Base-by-base conservation (phyloP, 2,797 vertebrate species). In the Tapera naevia region DNA sequence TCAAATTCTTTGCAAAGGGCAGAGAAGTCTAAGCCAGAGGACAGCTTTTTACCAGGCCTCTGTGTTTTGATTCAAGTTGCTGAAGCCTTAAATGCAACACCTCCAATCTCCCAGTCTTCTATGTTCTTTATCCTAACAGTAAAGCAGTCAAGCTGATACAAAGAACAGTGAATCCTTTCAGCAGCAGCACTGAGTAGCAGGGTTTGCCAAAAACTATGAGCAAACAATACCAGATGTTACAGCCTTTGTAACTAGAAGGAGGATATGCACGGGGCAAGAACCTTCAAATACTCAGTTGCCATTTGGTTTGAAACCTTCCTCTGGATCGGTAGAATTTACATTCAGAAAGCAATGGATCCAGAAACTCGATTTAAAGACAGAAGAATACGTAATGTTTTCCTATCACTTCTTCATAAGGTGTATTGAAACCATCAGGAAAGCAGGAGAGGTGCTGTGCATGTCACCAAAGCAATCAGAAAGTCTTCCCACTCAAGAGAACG, bases 231-330 rank as follows among this genome's bases (percentile, higher is more conserved):
- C 27, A 41, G 32, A 9, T 21, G 17, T 54, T 60, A 37, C 21
- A 70, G 30, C 9, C 60, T 61, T 67, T 56, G 3, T 24, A 92
- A 60, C 7, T 13, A 73, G 57, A 32, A 93, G 35, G 25, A 95
- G 60, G 21, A 35, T 7, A 61, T 0, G 2, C 4, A 46, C 0
- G 0, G 32, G 11, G 11, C 14, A 87, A 85, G 46, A 76, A 56
- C 15, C 48, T 87, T 89, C 37, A 85, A 80, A 67, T 32, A 89
- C 13, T 67, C 11, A 10, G 12, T 18, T 2, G 1, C 32, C 30
- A 39, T 58, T 69, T 74, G 25, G 70, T 78, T 88, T 65, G 35
- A 86, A 72, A 81, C 6, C n/a, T 81, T 51, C 41, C 43, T 86
- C 33, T 84, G 17, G 12, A 61, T 32, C 80, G 56, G 56, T 69